Conservation (phyloP, 2,888 invertebrate genomes). For the Rutpela maculata region DNA sequence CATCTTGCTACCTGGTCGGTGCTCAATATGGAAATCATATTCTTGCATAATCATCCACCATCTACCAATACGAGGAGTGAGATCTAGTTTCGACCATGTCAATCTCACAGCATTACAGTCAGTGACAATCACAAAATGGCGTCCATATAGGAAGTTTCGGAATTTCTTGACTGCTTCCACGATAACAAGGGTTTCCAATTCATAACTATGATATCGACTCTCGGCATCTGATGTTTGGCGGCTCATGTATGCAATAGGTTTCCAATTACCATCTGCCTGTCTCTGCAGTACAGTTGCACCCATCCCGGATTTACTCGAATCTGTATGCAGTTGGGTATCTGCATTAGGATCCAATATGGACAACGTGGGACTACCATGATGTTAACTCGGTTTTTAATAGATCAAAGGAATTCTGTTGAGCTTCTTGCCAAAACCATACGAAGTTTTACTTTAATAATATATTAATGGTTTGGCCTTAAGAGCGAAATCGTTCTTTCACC, state of each 20-base stretch:
- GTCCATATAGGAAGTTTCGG: slow-evolving; percentile 30
- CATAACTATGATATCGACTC: slow-evolving; percentile 44
- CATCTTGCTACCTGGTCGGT: no score
- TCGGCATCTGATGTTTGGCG: slow-evolving; percentile 36
- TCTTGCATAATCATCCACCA: no score
- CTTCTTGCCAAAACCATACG: slow-evolving; percentile 38
- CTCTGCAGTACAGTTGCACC: slow-evolving; percentile 55
- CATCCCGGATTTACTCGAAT: slow-evolving; percentile 59
- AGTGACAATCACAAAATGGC: slow-evolving; percentile 39
- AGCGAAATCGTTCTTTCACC: no score
- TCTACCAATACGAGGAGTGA: slow-evolving; percentile 52
- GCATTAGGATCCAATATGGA: slow-evolving; percentile 52
- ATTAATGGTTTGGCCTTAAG: slow-evolving; percentile 56
- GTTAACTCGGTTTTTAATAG: slow-evolving; percentile 33
- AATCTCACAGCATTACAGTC: slow-evolving; percentile 41
- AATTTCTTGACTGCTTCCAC: slow-evolving; percentile 37
- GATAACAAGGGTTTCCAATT: slow-evolving; percentile 47
- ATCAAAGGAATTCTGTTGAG: slow-evolving; percentile 46
- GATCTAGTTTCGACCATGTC: slow-evolving; percentile 47
- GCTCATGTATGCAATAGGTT: slow-evolving; percentile 60
- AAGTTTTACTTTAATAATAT: slow-evolving; percentile 42
- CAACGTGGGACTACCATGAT: slow-evolving; percentile 44
- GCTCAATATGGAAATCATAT: no score
- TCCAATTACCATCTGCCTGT: slow-evolving; percentile 47
- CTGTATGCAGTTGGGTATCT: slow-evolving; percentile 63